Evolutionary conservation across 2,888 invertebrate genomes (phyloP), one percentile per base, ranked within the genome.

Genomic region (Morpho achilles): DNA sequence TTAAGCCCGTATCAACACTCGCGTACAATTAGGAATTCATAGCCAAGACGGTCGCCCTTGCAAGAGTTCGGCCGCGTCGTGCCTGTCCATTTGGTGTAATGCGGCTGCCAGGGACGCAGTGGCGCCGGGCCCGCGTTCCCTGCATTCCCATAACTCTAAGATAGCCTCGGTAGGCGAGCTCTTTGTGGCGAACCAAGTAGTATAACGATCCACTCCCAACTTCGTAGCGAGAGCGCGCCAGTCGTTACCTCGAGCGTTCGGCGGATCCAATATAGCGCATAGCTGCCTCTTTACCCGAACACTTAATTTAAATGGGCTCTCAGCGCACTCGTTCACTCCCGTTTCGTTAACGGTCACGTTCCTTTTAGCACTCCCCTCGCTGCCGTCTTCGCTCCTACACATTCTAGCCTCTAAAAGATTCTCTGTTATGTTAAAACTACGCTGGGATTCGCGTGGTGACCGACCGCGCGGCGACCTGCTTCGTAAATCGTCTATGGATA

Each of bases 111-210:
- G 92, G 73, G 96, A 95, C 46, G 96, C 95, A 41, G 95, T 92
- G 58, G 97, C 96, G 55, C 95, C 95, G 56, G 95, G 94, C 66
- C 96, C 96, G 60, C 96, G 92, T 79, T 97, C 95, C 67, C 98
- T 92, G 53, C 98, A 98, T 84, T 98, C 98, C 98, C 98, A 99
- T 70, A 99, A 85, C 84, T 98, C 98, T 68, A 99, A 91, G 72
- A 99, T 98, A 82, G 97, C 97, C 81, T 98, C 98, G 8, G 99
- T 99, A 8, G 99, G 99, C 69, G 98, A 98, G 62, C 96, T 94
- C 87, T 99, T 98, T 23, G 98, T 98, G 61, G 98, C 98, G 79
- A 99, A 99, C 92, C 97, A 99, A 77, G 98, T 98, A 66, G 98
- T 97, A 82, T 98, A 98, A 77, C 98, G 94, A 91, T 99, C 98